Evolutionary conservation across 2,113 vertebrate genomes (phyloP), one percentile per base, ranked within the genome.

Genomic region (Alligator mississippiensis): DNA sequence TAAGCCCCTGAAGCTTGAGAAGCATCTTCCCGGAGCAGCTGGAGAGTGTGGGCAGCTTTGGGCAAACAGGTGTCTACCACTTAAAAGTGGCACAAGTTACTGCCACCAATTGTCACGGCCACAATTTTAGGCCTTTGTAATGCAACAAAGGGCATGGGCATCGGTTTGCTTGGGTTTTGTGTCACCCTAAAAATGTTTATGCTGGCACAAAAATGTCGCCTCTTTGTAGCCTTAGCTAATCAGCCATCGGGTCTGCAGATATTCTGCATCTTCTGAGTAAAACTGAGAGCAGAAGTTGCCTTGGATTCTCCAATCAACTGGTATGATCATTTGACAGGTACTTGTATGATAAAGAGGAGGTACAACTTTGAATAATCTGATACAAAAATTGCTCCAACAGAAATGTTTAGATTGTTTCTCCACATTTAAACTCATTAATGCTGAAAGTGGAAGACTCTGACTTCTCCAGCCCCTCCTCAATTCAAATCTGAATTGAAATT

Each of bases 341-440:
- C 47, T 47, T 47, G 47, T 47, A 47, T 47, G 47, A 74, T 61
- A 80, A 85, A 62, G 34, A 84, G 61, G 80, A 78, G 58, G 81
- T 90, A 74, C 85, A 88, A 66, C 72, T 93, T 59, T 68, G 58
- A 89, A 82, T 77, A 86, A 89, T 28, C 75, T 17, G 83, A 72
- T 22, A 75, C 3, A 4, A 2, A 21, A 85, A 93, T 58, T 17
- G 30, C 81, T 12, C 78, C 12, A 79, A 77, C 82, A 77, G 77
- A 85, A 89, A 74, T 83, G 13, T 47, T 34, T 85, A 64, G 5
- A 85, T 84, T n/a, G 28, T 24, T 68, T 68, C 13, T 64, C 83
- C 84, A 30, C 61, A 12, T 85, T 55, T 47, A 25, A 72, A 34
- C 81, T 58, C 68, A 80, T 58, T 64, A 74, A 77, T 14, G 68